phyloP scores from a whole-genome alignment of 2,888 invertebrate species.

The Amaurobius ferox region DNA sequence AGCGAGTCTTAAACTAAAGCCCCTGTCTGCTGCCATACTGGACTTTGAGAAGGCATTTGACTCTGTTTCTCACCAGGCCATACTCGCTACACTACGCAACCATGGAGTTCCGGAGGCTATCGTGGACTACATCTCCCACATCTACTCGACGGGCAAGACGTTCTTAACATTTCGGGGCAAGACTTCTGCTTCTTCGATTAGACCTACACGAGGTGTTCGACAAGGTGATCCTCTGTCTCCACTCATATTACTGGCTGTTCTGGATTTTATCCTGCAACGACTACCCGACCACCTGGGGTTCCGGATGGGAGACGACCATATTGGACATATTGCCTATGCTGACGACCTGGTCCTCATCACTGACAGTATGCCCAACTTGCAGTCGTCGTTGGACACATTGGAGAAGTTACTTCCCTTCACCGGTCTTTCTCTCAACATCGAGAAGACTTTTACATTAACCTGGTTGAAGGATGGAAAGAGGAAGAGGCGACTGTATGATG shows the following conservation, averaged over 20 bases:
- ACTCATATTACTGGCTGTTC: background rate
- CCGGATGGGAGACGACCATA: no score
- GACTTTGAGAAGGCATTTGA: slow-evolving; percentile 1
- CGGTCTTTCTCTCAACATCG: background rate
- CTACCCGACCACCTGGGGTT: background rate
- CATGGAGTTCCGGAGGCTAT: background rate
- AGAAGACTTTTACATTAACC: background rate
- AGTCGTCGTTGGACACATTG: background rate
- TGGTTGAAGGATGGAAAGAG: background rate
- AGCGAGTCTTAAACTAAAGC: background rate
- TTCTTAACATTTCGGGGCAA: background rate
- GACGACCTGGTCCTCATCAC: background rate
- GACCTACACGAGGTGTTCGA: slow-evolving; percentile 7
- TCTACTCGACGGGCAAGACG: background rate
- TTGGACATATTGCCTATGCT: background rate
- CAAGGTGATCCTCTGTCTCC: slow-evolving; percentile 22
- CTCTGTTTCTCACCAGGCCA: background rate
- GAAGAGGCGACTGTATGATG: background rate
- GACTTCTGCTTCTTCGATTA: background rate
- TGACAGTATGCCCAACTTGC: background rate
- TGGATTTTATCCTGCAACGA: background rate
- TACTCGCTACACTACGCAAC: background rate
- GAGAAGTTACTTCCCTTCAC: background rate
- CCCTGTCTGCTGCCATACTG: background rate
- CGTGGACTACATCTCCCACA: background rate